Conservation (phyloP, 2,113 vertebrate genomes). For the Sylvilagus bachmani region DNA sequence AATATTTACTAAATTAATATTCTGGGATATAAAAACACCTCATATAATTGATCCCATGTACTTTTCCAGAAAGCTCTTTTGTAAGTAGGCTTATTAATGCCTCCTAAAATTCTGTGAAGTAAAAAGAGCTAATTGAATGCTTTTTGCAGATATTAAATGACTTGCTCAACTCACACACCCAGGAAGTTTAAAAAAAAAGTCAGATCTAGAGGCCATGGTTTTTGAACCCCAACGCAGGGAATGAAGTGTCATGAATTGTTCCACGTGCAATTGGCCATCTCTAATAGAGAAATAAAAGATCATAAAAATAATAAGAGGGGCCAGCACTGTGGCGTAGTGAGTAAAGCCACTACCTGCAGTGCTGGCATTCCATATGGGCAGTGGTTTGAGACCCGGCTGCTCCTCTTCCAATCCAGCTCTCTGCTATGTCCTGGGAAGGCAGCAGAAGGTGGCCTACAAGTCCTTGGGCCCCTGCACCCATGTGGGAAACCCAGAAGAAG, state of each 20-base stretch:
- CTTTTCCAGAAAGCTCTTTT: constrained; percentile 53
- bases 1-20: constrained; percentile 52
- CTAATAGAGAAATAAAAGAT: constrained; percentile 3
- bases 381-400: too few relatives aligned
- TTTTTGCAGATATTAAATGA: not conserved
- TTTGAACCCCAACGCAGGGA: not conserved
- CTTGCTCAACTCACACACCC: not conserved
- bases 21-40: constrained; percentile 35
- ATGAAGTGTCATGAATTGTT: not conserved
- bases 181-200: not conserved
- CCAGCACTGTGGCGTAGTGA: too few relatives aligned
- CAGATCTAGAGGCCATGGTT: not conserved
- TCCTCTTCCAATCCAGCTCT: too few relatives aligned
- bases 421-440: too few relatives aligned
- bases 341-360: too few relatives aligned
- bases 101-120: not conserved
- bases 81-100: constrained; percentile 15
- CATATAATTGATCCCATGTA: constrained; percentile 1
- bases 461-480: too few relatives aligned
- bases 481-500: too few relatives aligned
- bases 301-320: not conserved
- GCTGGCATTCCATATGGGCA: too few relatives aligned
- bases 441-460: too few relatives aligned
- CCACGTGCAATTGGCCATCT: not conserved
- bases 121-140: not conserved